phyloP scores from a whole-genome alignment of 2,113 vertebrate species.

The Pollimyrus isidori region DNA sequence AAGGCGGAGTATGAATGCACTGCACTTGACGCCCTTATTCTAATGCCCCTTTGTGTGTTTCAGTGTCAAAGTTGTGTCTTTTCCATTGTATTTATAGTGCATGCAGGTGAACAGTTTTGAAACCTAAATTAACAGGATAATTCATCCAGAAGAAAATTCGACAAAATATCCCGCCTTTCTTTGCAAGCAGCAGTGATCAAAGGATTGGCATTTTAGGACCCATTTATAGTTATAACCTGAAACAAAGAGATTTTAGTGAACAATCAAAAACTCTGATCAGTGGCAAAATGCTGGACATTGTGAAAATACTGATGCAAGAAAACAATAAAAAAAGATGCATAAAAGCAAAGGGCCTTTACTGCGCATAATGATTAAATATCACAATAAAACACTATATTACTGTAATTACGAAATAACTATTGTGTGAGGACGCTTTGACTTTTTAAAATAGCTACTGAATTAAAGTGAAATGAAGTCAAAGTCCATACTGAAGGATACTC shows the following conservation, averaged over 20 bases:
- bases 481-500: slow-evolving; percentile 82
- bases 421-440: background rate
- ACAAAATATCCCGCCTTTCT: background rate
- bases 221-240: background rate
- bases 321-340: background rate
- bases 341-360: background rate
- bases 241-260: background rate
- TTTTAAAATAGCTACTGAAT: background rate
- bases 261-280: background rate
- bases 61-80: background rate
- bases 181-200: background rate
- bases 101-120: background rate
- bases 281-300: background rate
- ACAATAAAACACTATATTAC: background rate
- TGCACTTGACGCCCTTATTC: background rate
- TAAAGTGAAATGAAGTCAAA: background rate
- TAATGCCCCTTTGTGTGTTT: background rate
- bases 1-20: background rate
- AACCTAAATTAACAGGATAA: background rate
- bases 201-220: background rate
- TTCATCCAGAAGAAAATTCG: background rate
- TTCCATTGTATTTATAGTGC: background rate
- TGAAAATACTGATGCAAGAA: background rate
- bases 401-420: background rate
- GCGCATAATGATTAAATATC: background rate